A percentile compares a stretch with the other conserved stretches of the same genome.
phyloP scores from a whole-genome alignment of 2,797 vertebrate species.

The Acrocephalus scirpaceus region DNA sequence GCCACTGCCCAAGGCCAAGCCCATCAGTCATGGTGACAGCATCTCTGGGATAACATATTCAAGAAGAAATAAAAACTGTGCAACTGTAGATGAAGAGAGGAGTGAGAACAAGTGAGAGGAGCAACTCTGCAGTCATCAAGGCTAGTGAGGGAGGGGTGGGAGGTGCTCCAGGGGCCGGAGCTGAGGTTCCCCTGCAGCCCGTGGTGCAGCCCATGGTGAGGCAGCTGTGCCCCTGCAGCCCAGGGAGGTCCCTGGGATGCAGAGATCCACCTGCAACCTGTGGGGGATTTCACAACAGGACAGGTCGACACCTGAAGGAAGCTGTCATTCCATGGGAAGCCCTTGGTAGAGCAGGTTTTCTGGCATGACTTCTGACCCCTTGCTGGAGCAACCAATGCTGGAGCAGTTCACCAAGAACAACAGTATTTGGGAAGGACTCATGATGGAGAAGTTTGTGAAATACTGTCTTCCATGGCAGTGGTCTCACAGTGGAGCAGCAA shows the following conservation, averaged over 20 bases:
- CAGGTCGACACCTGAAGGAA: not conserved
- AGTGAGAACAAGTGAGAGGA: not conserved
- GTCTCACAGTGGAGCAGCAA: not conserved
- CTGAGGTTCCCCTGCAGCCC: not conserved
- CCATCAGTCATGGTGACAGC: accelerated
- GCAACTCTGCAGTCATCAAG: not conserved
- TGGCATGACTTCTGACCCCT: not conserved
- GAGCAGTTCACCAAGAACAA: not conserved
- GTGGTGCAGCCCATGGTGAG: accelerated
- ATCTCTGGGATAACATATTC: accelerated
- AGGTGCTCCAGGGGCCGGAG: accelerated
- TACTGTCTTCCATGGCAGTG: not conserved
- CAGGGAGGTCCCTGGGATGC: accelerated
- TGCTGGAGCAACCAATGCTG: not conserved
- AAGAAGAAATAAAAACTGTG: not conserved
- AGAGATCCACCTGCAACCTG: not conserved
- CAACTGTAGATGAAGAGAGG: not conserved
- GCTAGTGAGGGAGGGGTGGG: accelerated
- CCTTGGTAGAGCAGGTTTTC: not conserved
- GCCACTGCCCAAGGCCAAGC: accelerated
- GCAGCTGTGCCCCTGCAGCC: not conserved
- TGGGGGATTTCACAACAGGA: not conserved
- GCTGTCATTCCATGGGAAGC: not conserved
- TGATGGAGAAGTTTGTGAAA: not conserved
- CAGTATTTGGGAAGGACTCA: not conserved